Percentiles rank a stretch among this genome's conserved stretches.
Evolutionary conservation across 2,113 vertebrate species (phyloP).

Genomic region (Phasianus colchicus): DNA sequence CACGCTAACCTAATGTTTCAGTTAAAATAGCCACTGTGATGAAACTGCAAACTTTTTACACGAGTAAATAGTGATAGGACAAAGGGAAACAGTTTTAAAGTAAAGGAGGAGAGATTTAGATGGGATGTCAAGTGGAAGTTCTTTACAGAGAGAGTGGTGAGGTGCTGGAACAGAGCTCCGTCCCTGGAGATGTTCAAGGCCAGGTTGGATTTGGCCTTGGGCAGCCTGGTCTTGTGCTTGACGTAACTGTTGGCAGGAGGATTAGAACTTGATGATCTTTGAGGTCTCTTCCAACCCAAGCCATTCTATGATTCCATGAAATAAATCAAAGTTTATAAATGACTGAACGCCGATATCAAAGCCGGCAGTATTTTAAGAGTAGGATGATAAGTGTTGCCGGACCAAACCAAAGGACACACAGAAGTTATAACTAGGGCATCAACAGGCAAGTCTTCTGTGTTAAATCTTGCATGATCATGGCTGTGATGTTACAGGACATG

Average conservation of each 20-base stretch:
- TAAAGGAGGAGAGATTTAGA: no score
- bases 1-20: background rate
- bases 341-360: background rate
- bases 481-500: background rate
- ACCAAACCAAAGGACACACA: background rate
- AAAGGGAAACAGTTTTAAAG: no score
- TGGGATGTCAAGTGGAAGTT: no score
- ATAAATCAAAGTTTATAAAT: background rate
- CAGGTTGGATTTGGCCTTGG: no score
- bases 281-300: no score
- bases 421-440: accelerated
- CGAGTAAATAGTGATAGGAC: no score
- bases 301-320: background rate
- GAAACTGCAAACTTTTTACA: background rate
- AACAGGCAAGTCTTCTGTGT: accelerated
- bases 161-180: no score
- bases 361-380: background rate
- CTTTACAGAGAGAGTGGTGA: no score
- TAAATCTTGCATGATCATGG: background rate
- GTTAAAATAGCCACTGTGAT: background rate
- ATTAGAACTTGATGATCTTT: no score
- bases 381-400: background rate
- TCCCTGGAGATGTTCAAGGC: no score
- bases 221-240: no score
- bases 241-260: no score